These are phyloP conservation scores for Nephrotoma flavescens DNA, from an alignment of 2,888 invertebrate genomes.

Conservation along the genomic window DNA sequence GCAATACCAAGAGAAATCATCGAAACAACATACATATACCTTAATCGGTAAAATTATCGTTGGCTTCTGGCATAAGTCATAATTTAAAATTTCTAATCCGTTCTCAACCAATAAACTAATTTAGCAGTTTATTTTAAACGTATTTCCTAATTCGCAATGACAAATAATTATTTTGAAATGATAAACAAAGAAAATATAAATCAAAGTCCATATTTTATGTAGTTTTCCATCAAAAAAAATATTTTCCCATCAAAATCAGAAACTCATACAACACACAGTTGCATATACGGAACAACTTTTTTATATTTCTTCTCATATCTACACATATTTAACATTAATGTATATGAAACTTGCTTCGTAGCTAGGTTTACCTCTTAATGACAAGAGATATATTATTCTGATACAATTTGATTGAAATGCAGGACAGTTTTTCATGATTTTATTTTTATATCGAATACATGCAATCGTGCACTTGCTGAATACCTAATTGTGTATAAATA, in stretches of 20 bases:
- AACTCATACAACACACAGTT: background rate
- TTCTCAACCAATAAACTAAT: too few species aligned
- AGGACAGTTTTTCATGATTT: background rate
- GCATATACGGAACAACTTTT: background rate
- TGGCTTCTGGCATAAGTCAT: too few species aligned
- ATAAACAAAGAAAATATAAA: background rate
- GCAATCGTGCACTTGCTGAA: background rate
- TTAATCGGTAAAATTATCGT: too few species aligned
- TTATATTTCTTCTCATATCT: background rate
- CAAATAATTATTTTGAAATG: background rate
- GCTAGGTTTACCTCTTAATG: background rate
- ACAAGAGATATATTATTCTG: background rate
- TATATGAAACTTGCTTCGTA: background rate
- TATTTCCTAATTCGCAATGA: too few species aligned
- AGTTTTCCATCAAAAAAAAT: background rate
- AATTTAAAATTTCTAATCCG: too few species aligned
- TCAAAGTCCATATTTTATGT: background rate
- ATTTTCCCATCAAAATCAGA: background rate
- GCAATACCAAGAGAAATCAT: too few species aligned
- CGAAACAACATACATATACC: too few species aligned
- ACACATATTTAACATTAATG: background rate
- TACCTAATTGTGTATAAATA: background rate
- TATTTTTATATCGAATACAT: background rate
- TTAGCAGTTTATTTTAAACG: too few species aligned
- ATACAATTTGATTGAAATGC: background rate